These are phyloP conservation scores for Melinaea menophilus DNA, from an alignment of 2,888 invertebrate genomes.

Conservation along the genomic window DNA sequence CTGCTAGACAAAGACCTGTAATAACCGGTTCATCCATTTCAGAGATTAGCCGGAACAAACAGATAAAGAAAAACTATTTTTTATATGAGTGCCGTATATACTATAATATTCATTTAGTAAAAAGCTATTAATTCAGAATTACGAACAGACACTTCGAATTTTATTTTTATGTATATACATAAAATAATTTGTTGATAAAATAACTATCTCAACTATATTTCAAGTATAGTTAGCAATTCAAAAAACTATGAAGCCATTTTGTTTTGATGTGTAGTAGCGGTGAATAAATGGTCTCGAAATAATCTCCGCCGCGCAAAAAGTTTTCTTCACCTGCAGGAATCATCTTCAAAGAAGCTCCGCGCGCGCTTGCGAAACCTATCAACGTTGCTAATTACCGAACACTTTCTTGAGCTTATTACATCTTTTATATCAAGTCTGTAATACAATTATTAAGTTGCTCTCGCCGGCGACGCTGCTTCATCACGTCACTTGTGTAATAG, in stretches of 20 bases:
- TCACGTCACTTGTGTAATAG: no score
- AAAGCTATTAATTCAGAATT: no score
- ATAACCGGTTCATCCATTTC: no score
- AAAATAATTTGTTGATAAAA: no score
- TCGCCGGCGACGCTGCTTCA: no score
- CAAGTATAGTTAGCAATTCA: background rate
- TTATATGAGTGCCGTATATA: no score
- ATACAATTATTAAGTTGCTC: background rate
- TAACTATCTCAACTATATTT: background rate
- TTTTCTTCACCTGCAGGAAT: constrained; percentile 52
- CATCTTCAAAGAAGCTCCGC: constrained; percentile 39
- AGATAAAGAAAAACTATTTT: no score
- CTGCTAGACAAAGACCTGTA: no score
- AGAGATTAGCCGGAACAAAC: no score
- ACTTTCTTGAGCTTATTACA: constrained; percentile 22
- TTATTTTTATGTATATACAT: background rate
- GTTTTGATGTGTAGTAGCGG: no score
- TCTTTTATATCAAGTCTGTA: constrained; percentile 24
- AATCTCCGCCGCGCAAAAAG: constrained; percentile 45
- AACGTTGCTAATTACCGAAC: constrained; percentile 46
- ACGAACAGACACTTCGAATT: background rate
- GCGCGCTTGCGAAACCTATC: constrained; percentile 38
- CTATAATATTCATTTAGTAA: no score
- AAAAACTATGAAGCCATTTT: background rate
- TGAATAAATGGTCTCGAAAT: constrained; percentile 34